Evolutionary conservation across 2,888 invertebrate genomes (phyloP).

Genomic region (Oegoconia quadripuncta): DNA sequence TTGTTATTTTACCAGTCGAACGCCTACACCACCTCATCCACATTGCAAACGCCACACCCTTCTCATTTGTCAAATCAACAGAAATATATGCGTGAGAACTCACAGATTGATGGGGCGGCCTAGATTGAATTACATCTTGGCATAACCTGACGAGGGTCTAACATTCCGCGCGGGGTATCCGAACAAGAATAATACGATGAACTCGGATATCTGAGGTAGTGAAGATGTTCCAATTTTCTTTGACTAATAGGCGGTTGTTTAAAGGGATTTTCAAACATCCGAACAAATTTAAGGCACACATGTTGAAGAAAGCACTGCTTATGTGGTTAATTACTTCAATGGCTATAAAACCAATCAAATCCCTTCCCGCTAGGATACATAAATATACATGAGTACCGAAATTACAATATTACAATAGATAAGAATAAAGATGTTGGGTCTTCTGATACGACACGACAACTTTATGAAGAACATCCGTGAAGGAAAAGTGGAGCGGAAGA

Average conservation of each 20-base stretch:
- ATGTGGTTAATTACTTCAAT: no score
- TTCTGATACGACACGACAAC: no score
- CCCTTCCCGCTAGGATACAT: no score
- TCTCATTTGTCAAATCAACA: slow-evolving; percentile 79
- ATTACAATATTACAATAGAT: no score
- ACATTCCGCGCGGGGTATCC: slow-evolving; percentile 60
- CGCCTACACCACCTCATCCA: slow-evolving; percentile 27
- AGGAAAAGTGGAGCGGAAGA: no score
- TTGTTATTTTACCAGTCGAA: slow-evolving; percentile 40
- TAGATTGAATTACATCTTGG: slow-evolving; percentile 77
- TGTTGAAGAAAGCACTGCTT: no score
- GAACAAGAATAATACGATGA: slow-evolving; percentile 65
- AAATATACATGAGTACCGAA: no score
- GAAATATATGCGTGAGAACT: slow-evolving; percentile 77
- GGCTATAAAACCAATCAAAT: no score
- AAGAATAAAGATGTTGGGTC: no score
- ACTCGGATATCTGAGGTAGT: slow-evolving; percentile 46
- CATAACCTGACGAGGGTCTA: slow-evolving; percentile 75
- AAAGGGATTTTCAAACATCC: no score
- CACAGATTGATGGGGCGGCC: slow-evolving; percentile 75
- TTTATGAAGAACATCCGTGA: no score
- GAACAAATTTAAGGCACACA: no score
- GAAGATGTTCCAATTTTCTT: slow-evolving; percentile 28
- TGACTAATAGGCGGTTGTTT: slow-evolving; percentile 8
- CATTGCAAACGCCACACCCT: slow-evolving; percentile 49